A percentile compares a stretch with the other conserved stretches of the same genome.
Conservation (phyloP, 2,888 invertebrate genomes). For the Oligia strigilis region DNA sequence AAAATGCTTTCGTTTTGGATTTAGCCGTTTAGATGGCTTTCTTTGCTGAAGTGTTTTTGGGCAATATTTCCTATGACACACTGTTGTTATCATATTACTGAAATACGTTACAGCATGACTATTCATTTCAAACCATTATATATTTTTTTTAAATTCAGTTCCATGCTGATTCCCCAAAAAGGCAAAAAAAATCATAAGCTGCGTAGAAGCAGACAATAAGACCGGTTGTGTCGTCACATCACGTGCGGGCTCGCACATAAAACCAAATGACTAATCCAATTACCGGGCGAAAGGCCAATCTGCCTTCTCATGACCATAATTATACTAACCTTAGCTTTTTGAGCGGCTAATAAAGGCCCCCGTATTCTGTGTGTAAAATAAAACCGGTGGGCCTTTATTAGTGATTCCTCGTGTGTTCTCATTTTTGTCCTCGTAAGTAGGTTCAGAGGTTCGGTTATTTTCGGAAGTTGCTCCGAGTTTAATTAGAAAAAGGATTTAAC, state of each 20-base stretch:
- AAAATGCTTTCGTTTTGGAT: slow-evolving; percentile 18
- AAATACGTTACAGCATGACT: background rate
- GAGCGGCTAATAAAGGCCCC: slow-evolving; percentile 68
- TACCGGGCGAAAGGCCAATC: slow-evolving; percentile 71
- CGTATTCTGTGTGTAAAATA: slow-evolving; percentile 68
- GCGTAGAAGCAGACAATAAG: background rate
- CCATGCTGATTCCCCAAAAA: slow-evolving; percentile 1
- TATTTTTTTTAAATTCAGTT: background rate
- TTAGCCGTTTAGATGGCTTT: background rate
- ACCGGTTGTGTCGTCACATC: slow-evolving; percentile 50
- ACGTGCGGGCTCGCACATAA: slow-evolving; percentile 65
- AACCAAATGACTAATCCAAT: slow-evolving; percentile 69
- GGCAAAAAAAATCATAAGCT: slow-evolving; percentile 38
- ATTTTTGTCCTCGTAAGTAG: slow-evolving; percentile 58
- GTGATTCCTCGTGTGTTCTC: slow-evolving; percentile 65
- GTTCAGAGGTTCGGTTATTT: slow-evolving; percentile 57
- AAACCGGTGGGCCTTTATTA: slow-evolving; percentile 66
- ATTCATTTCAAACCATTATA: background rate
- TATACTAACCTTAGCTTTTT: slow-evolving; percentile 73
- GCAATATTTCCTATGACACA: background rate
- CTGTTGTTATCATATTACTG: background rate
- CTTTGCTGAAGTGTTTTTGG: background rate
- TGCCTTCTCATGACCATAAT: slow-evolving; percentile 75
- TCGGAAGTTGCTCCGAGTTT: slow-evolving; percentile 56
- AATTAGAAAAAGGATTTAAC: slow-evolving; percentile 59